These are phyloP conservation scores for Trissolcus japonicus DNA, from an alignment of 2,888 invertebrate genomes.

Conservation along the genomic window DNA sequence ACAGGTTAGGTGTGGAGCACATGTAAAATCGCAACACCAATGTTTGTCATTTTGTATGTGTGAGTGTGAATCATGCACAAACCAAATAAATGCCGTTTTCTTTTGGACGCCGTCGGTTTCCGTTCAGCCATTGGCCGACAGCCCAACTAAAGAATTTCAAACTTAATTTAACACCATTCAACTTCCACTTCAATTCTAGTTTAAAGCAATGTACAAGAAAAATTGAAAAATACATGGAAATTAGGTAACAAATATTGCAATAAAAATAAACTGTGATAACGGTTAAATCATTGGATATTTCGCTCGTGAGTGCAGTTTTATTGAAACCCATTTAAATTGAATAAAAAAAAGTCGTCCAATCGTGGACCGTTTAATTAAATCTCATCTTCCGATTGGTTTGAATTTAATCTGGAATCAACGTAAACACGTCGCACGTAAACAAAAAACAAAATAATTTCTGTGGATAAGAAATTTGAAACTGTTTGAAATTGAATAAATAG, in stretches of 20 bases:
- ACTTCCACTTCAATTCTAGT: too few species aligned
- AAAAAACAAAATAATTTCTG: background rate
- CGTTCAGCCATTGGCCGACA: constrained; percentile 3
- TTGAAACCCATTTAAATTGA: constrained; percentile 23
- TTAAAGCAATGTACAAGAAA: background rate
- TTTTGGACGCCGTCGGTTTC: background rate
- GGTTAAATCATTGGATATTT: background rate
- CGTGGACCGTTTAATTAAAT: constrained; percentile 37
- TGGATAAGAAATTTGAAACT: background rate
- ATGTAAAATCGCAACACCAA: constrained; percentile 13
- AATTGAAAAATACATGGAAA: constrained; percentile 1
- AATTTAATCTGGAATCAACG: constrained; percentile 5
- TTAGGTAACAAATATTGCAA: background rate
- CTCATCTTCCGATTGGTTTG: constrained; percentile 22
- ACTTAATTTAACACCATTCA: background rate
- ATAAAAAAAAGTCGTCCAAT: constrained; percentile 44
- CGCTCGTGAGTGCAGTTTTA: background rate
- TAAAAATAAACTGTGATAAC: background rate
- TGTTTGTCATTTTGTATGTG: background rate
- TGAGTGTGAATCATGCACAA: background rate
- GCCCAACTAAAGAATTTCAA: constrained; percentile 15
- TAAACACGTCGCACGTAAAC: background rate
- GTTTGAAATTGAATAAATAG: too few species aligned
- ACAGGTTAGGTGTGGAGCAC: constrained; percentile 24
- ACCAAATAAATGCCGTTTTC: constrained; percentile 19